phyloP scores from a whole-genome alignment of 2,888 invertebrate genomes.

The Idaea aversata region DNA sequence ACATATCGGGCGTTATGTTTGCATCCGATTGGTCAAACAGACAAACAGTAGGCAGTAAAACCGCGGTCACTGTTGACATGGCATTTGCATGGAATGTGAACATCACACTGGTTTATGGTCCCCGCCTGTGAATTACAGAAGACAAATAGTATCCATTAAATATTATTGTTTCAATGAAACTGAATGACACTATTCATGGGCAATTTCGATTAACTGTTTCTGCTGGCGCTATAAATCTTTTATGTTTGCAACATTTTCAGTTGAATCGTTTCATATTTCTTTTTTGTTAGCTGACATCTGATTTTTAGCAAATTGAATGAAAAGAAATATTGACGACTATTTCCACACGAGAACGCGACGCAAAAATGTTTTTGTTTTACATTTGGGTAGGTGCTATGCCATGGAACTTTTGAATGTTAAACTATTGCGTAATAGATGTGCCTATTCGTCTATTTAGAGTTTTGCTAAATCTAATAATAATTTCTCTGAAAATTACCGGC shows the following conservation, averaged over 20 bases:
- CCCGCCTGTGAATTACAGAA: conserved; percentile 28
- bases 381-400: no score
- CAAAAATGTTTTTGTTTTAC: no score
- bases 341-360: no score
- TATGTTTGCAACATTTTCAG: not conserved
- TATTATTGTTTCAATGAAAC: conserved; percentile 5
- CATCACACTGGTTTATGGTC: conserved; percentile 32
- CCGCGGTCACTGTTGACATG: conserved; percentile 43
- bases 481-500: no score
- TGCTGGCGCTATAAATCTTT: not conserved
- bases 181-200: not conserved
- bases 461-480: no score
- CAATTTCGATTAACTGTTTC: not conserved
- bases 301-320: not conserved
- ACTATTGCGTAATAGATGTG: no score
- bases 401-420: no score
- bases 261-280: not conserved
- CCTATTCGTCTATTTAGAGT: no score
- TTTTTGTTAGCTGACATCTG: not conserved
- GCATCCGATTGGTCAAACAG: conserved; percentile 28
- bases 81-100: conserved; percentile 46
- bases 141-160: conserved; percentile 13
- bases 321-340: not conserved
- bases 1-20: conserved; percentile 7
- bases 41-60: conserved; percentile 49